Base-by-base conservation (phyloP, 2,113 vertebrate species). In the Thinocorus orbignyianus region DNA sequence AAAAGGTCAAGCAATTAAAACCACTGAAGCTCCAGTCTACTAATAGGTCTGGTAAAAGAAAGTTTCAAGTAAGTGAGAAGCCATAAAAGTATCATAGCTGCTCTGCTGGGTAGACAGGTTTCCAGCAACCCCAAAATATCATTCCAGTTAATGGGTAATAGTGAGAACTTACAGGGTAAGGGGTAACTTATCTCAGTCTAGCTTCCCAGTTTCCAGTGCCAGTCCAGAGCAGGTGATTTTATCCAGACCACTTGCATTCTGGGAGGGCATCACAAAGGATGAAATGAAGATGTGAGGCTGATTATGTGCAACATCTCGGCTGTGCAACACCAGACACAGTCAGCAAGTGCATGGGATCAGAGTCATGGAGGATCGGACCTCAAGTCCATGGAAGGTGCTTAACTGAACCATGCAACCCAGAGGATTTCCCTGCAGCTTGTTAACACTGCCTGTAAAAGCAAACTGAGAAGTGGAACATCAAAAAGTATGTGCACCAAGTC, bases 1-100 rank as follows among this genome's bases (percentile, higher is more conserved):
- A 77, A 86, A 96, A 93, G 93, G 88, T 96, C 90, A 95, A 88
- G 79, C 79, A 90, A 92, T 93, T 95, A 95, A 94, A 94, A 62
- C 41, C 71, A 62, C 68, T 55, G 71, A 86, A 73, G 42, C 33
- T 93, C 33, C 73, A 90, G 46, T 51, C 81, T 91, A 31, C 82
- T 92, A 77, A 83, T 62, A 90, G n/a, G 25, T 65, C 62, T 91
- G 74, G 28, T 49, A 78, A 83, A 88, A 77, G 81, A 82, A 91
- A 94, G 64, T 51, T 90, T 93, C 69, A 49, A 86, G 48, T 41
- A 76, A 95, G 54, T 70, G 86, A 94, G 86, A 97, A 92, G 86
- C 46, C 11, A 3, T 62, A 46, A 41, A 88, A 86, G 11, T 73
- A 73, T 78, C 54, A n/a, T 46, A 90, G 51, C n/a, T 72, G 31